Evolutionary conservation across 2,888 invertebrate species (phyloP), one percentile per base, ranked within the genome.

Genomic region (Endotricha flammealis): DNA sequence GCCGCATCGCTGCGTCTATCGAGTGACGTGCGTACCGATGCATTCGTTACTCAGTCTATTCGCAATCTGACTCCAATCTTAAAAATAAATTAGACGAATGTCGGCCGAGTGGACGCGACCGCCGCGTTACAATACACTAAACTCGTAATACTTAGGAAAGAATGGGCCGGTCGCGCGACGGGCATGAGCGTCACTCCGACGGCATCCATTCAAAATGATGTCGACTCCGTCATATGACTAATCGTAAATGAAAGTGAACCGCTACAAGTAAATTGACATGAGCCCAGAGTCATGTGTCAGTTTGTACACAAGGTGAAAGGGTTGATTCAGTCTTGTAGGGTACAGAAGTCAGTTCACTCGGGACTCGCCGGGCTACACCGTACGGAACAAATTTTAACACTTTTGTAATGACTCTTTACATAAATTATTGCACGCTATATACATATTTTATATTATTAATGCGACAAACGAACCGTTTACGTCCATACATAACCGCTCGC

Each of bases 391-490:
- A 57, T 68, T n/a, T 71, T 66, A 62, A 71, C 67, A 74, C 62
- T 65, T 72, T 66, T 70, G 63, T 70, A 71, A 67, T 71, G 70
- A 68, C 63, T 70, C 68, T 76, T 66, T 69, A 79, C 64, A 78
- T 68, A 73, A 70, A 77, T 81, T 85, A 85, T 85, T 85, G 83
- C 85, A 85, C 83, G 57, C 64, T 71, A 71, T 62, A 72, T 64
- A 69, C 67, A 72, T 66, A 72, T 60, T 61, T 58, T 68, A 59
- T 53, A 46, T 55, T 43, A 52, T 51, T 57, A 56, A 44, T 49
- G 58, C 29, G 23, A 53, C 53, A 52, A 58, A 49, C 51, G 48
- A 48, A 49, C 53, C 53, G 38, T 48, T 55, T 47, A 53, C 51
- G 45, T 52, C 48, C 52, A 56, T 45, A 54, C 29, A 22, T 22